These are phyloP conservation scores for Benthochromis sp. DNA, from an alignment of 2,113 vertebrate species.

Conservation along the genomic window DNA sequence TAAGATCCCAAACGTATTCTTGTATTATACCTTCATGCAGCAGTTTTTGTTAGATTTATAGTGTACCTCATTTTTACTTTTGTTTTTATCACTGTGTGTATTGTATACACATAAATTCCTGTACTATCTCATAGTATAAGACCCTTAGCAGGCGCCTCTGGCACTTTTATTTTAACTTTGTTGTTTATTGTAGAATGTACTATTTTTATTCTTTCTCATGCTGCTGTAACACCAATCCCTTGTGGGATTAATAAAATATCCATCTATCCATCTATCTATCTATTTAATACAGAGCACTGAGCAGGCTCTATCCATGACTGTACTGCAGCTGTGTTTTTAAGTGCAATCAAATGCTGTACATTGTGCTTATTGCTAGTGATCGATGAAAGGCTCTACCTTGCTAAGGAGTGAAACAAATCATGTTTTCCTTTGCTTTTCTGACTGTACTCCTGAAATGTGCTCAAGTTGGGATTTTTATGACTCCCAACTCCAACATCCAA, in stretches of 20 bases:
- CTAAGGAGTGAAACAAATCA: neutral
- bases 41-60: neutral
- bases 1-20: neutral
- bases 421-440: neutral
- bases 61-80: neutral
- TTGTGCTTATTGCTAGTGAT: neutral
- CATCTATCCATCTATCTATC: neutral
- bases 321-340: neutral
- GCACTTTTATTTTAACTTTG: neutral
- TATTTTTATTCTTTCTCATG: neutral
- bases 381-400: fast-evolving
- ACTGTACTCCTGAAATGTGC: neutral
- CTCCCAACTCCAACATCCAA: neutral
- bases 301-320: neutral
- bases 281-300: neutral
- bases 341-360: neutral
- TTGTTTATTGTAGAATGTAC: neutral
- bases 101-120: neutral
- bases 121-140: neutral
- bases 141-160: neutral
- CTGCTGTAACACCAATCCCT: neutral
- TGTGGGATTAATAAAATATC: neutral
- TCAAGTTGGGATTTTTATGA: neutral
- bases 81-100: neutral
- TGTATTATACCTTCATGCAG: neutral